These are phyloP conservation scores for Xerus rutilus DNA, from an alignment of 2,797 vertebrate genomes.

Conservation along the genomic window DNA sequence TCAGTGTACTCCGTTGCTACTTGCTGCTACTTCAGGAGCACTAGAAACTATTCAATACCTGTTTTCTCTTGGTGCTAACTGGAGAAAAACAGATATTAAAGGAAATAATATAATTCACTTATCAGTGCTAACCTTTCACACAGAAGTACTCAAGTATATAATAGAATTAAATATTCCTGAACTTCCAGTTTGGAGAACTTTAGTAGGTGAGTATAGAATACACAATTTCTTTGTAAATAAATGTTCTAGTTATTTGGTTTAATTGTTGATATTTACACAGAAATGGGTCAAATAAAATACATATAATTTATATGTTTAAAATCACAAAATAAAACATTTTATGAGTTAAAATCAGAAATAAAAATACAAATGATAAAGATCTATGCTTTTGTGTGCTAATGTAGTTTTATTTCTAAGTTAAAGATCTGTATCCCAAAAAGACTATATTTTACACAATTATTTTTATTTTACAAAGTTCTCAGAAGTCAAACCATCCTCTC, in stretches of 20 bases:
- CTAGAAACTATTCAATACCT: conserved; percentile 88
- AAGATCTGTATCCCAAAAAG: not conserved
- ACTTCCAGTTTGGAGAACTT: conserved; percentile 89
- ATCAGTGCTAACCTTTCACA: conserved; percentile 89
- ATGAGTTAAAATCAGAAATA: conserved; percentile 48
- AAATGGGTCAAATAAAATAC: not conserved
- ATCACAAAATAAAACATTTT: not conserved
- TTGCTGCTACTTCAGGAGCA: conserved; percentile 89
- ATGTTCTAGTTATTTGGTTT: conserved; percentile 4
- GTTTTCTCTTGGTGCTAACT: conserved; percentile 87
- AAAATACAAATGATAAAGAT: conserved; percentile 35
- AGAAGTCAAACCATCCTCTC: not conserved
- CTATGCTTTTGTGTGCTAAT: conserved; percentile 22
- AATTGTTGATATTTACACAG: not conserved
- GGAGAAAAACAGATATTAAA: conserved; percentile 87
- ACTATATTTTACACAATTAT: conserved; percentile 6
- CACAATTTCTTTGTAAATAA: not conserved
- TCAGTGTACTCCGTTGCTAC: conserved; percentile 87
- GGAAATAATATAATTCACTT: conserved; percentile 89
- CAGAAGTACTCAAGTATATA: conserved; percentile 86
- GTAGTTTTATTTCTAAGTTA: conserved; percentile 56
- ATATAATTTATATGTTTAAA: conserved; percentile 44
- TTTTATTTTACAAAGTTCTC: conserved; percentile 49
- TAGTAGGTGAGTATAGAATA: conserved; percentile 86
- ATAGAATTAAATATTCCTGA: conserved; percentile 86